Evolutionary conservation across 2,888 invertebrate species (phyloP), one percentile per base, ranked within the genome.

Genomic region (Caenorhabditis parvicauda): DNA sequence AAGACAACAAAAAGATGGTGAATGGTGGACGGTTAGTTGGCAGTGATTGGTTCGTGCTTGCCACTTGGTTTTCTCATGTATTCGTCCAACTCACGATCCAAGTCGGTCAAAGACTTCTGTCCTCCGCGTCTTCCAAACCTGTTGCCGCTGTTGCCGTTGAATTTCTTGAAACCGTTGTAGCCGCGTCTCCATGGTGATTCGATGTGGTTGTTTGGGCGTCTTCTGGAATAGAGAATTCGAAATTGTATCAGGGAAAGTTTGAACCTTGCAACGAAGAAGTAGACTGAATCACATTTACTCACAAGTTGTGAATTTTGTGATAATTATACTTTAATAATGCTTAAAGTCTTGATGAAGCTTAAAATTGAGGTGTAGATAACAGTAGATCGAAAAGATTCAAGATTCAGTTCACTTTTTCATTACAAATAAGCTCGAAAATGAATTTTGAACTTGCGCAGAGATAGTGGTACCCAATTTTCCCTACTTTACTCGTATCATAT

Each of bases 1-100:
- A 19, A 25, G 24, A 6, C 19, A 38, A 38, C 14, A 38, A 19
- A 6, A 38, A 41, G 24, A 17, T 7, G 41, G 19, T 17, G 5
- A 32, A 47, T 14, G 25, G 12, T n/a, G 6, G 45, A 22, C 7
- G 28, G 3, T 32, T 7, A 22, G 42, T 48, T 54, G 19, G 65
- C 35, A n/a, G 59, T 54, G 22, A 70, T 63, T 21, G 65, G 62
- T 21, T 64, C 56, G 47, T 68, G 70, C 54, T 70, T 70, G n/a
- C n/a, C n/a, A n/a, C n/a, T n/a, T 17, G 54, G 46, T 24, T 62
- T 66, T 54, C 62, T 59, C 72, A 72, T 72, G 53, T 72, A 72
- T 7, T 64, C 61, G 21, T 72, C 72, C 50, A 72, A 52, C 43
- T 72, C 72, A 12, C 63, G 56, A 59, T 72, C 72, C 48, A 72